Evolutionary conservation across 2,888 invertebrate species (phyloP).

Genomic region (Plusia festucae): DNA sequence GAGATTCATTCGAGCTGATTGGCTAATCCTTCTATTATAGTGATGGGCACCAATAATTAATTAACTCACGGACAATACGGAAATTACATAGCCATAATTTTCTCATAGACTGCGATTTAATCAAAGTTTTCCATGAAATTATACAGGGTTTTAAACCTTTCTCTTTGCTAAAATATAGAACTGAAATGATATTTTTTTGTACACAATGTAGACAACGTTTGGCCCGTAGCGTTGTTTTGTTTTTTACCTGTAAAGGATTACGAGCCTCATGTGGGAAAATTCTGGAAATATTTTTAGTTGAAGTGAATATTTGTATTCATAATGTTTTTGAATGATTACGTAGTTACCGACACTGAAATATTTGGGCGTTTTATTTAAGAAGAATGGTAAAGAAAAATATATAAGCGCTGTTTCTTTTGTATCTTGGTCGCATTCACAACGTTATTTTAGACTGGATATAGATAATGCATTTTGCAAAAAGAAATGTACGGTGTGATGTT

Average conservation of each 20-base stretch:
- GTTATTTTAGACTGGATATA: neutral
- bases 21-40: neutral
- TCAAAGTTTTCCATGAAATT: neutral
- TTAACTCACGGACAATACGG: neutral
- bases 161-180: constrained; percentile 1
- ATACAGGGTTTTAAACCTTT: constrained; percentile 7
- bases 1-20: constrained; percentile 3
- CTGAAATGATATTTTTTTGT: constrained; percentile 28
- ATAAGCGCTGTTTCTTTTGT: neutral
- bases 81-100: neutral
- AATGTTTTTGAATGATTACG: constrained; percentile 41
- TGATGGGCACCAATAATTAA: neutral
- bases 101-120: neutral
- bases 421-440: neutral
- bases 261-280: constrained; percentile 20
- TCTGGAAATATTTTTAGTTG: constrained; percentile 42
- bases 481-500: no score
- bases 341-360: constrained; percentile 17
- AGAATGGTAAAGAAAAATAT: neutral
- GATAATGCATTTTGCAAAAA: no score
- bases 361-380: constrained; percentile 18
- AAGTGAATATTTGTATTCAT: constrained; percentile 49
- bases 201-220: constrained; percentile 37
- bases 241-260: constrained; percentile 39
- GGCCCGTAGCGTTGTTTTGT: constrained; percentile 32